Conservation (phyloP, 2,888 invertebrate species). For the Allolobophora icterica region DNA sequence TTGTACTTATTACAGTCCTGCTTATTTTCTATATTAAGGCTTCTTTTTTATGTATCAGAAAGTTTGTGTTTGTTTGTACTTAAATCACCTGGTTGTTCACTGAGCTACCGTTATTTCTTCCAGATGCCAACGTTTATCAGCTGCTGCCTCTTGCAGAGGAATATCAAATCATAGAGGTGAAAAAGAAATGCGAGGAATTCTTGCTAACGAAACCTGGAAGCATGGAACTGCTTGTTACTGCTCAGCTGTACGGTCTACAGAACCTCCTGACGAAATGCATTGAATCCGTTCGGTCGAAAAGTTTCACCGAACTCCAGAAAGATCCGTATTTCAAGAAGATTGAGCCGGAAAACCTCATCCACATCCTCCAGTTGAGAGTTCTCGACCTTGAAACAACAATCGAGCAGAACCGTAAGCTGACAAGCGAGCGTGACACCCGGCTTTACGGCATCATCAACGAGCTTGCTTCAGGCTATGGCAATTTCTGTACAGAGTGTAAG, state of each 20-base stretch:
- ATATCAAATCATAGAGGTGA: constrained; percentile 64
- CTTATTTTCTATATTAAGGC: too few relatives aligned
- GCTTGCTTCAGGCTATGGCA: constrained; percentile 50
- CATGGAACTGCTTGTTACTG: constrained; percentile 57
- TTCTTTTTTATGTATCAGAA: too few relatives aligned
- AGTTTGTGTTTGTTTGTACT: too few relatives aligned
- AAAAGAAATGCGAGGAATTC: constrained; percentile 63
- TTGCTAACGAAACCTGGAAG: constrained; percentile 54
- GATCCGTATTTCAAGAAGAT: constrained; percentile 51
- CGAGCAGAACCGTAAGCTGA: constrained; percentile 41
- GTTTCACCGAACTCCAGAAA: constrained; percentile 54
- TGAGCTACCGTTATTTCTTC: background rate
- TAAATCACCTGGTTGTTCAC: too few relatives aligned
- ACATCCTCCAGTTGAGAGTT: constrained; percentile 50
- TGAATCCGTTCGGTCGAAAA: constrained; percentile 53
- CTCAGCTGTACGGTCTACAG: constrained; percentile 53
- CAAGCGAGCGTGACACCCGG: constrained; percentile 47
- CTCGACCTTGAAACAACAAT: constrained; percentile 45
- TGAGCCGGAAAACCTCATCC: constrained; percentile 53
- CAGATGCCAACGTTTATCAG: constrained; percentile 63
- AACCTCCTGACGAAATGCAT: constrained; percentile 52
- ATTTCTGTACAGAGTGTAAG: constrained; percentile 51
- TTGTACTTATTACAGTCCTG: too few relatives aligned
- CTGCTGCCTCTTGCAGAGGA: constrained; percentile 65
- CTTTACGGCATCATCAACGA: constrained; percentile 50